Conservation (phyloP, 2,888 invertebrate species). For the Drepanosiphum platanoidis region DNA sequence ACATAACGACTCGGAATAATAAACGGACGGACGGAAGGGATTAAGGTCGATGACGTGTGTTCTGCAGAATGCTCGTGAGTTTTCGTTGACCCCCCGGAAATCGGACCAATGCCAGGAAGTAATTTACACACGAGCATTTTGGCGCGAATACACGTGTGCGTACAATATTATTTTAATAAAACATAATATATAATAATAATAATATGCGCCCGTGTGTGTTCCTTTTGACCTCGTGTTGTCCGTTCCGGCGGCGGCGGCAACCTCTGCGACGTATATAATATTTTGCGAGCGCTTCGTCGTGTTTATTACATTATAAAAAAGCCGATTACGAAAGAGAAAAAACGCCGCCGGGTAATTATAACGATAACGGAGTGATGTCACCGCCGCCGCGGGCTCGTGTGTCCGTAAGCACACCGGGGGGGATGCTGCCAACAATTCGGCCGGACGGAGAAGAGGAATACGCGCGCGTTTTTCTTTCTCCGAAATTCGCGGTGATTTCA, state of each 20-base stretch:
- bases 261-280: neutral
- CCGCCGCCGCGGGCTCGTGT: neutral
- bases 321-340: constrained; percentile 15
- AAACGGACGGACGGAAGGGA: constrained; percentile 2
- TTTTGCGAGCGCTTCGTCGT: neutral
- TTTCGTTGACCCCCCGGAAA: constrained; percentile 39
- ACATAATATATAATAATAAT: no score
- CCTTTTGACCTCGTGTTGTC: neutral
- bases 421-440: neutral
- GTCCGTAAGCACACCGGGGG: neutral
- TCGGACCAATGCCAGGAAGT: constrained; percentile 55
- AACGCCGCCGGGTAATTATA: constrained; percentile 16
- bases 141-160: constrained; percentile 7
- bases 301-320: neutral
- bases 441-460: neutral
- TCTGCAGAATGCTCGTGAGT: constrained; percentile 11
- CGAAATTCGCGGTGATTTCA: constrained; percentile 38
- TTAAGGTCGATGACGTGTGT: constrained; percentile 46
- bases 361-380: constrained; percentile 45
- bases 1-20: no score
- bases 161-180: neutral
- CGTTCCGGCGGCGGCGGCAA: neutral
- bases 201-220: neutral
- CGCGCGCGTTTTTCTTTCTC: neutral
- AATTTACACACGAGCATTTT: constrained; percentile 19